Conservation (phyloP, 2,797 vertebrate genomes). For the Leptatherina wallacei region DNA sequence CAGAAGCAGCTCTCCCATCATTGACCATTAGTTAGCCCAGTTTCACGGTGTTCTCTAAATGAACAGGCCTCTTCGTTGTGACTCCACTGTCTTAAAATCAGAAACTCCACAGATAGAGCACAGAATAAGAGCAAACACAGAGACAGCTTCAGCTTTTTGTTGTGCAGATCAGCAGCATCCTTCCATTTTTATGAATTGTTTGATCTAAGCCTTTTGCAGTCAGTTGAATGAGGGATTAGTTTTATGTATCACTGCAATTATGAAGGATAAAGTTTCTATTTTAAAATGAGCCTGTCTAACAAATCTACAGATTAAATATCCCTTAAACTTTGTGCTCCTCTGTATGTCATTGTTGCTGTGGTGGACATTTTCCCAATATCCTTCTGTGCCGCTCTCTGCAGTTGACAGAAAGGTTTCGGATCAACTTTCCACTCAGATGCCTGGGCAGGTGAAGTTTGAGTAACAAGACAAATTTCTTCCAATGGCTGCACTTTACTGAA, state of each 20-base stretch:
- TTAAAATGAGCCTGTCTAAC: neutral
- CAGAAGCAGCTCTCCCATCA: constrained; percentile 20
- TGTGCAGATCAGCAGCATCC: constrained; percentile 11
- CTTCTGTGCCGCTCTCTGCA: constrained; percentile 15
- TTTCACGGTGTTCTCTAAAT: constrained; percentile 27
- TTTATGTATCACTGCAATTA: neutral
- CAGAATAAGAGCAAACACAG: neutral
- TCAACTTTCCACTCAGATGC: constrained; percentile 27
- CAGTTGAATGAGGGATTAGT: constrained; percentile 1
- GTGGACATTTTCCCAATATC: constrained; percentile 5
- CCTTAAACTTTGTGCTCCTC: neutral
- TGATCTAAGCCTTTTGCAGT: constrained; percentile 1
- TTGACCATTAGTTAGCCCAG: constrained; percentile 23
- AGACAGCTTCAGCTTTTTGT: constrained; percentile 2
- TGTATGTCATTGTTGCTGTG: constrained; percentile 6
- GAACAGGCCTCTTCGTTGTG: constrained; percentile 27
- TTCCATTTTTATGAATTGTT: constrained; percentile 13
- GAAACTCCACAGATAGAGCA: constrained; percentile 5
- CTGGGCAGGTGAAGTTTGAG: constrained; percentile 19
- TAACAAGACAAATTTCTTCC: constrained; percentile 17
- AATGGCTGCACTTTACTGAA: neutral
- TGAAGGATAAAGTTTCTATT: constrained; percentile 12
- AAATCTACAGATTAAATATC: constrained; percentile 6
- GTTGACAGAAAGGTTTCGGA: constrained; percentile 12
- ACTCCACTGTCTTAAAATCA: constrained; percentile 12